Evolutionary conservation across 2,888 invertebrate genomes (phyloP).

Genomic region (Bunonema sp.): DNA sequence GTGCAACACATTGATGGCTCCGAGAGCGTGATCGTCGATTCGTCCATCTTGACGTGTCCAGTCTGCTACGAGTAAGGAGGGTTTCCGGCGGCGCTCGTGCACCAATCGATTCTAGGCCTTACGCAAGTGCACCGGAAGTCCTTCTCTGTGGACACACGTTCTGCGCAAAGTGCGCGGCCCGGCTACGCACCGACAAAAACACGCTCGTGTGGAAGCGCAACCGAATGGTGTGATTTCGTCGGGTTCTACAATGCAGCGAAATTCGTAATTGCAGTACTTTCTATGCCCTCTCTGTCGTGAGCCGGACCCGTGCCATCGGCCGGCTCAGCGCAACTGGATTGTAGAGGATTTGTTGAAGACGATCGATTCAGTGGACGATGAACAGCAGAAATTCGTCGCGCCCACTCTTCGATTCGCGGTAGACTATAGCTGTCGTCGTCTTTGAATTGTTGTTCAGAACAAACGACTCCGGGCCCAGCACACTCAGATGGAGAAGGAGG

Average conservation of each 20-base stretch:
- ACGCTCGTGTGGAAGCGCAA: conserved; percentile 5
- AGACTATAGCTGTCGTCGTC: conserved; percentile 1
- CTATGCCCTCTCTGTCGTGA: conserved; percentile 7
- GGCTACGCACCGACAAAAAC: no score
- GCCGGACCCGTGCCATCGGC: background rate
- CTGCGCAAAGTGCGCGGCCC: no score
- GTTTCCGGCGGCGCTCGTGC: no score
- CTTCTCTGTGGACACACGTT: conserved; percentile 10
- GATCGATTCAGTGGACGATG: no score
- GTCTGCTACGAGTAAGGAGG: no score
- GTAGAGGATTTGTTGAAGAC: conserved; percentile 5
- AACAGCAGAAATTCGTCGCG: no score
- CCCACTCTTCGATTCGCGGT: no score
- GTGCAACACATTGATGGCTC: no score
- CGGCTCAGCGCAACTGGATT: conserved; percentile 5
- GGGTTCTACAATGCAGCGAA: background rate
- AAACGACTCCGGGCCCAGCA: conserved; percentile 9
- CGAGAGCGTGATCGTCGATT: no score
- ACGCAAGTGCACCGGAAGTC: conserved; percentile 5
- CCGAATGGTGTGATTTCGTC: background rate
- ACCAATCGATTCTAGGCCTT: no score
- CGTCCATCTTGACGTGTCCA: no score
- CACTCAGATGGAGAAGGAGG: conserved; percentile 6
- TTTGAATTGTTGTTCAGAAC: conserved; percentile 6
- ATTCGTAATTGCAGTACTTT: conserved; percentile 2